Conservation (phyloP, 1,140 invertebrate genomes). For the Magallana gigas region DNA sequence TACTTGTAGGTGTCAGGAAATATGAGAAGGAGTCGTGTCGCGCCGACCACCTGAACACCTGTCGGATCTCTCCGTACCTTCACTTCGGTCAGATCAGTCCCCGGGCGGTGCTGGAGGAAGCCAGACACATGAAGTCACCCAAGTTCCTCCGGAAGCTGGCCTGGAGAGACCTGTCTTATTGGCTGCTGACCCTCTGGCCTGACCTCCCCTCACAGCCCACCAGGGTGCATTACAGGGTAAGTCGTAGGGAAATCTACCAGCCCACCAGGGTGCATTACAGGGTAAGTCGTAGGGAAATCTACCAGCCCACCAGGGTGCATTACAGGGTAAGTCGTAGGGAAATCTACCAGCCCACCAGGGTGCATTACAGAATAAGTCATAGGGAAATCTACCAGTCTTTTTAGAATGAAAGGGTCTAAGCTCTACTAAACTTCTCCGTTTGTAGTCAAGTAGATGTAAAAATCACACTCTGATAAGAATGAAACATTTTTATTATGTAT, state of each 20-base stretch:
- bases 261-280: constrained; percentile 57
- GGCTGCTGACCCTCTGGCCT: constrained; percentile 56
- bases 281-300: background rate
- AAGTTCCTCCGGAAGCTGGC: constrained; percentile 60
- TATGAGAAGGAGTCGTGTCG: constrained; percentile 62
- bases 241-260: too few relatives aligned
- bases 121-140: constrained; percentile 58
- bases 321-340: constrained; percentile 57
- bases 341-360: constrained; percentile 56
- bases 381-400: too few relatives aligned
- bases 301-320: constrained; percentile 54
- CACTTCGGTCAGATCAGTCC: constrained; percentile 64
- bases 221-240: constrained; percentile 58
- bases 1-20: constrained; percentile 51
- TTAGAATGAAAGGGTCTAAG: too few relatives aligned
- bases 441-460: too few relatives aligned
- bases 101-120: constrained; percentile 52
- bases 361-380: constrained; percentile 52
- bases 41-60: constrained; percentile 59
- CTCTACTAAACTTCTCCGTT: too few relatives aligned
- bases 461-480: too few relatives aligned
- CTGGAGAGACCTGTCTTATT: constrained; percentile 61
- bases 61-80: constrained; percentile 60
- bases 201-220: constrained; percentile 56
- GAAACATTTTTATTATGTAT: too few relatives aligned